Conservation (phyloP, 2,113 vertebrate species). For the Coracopsis vasa region DNA sequence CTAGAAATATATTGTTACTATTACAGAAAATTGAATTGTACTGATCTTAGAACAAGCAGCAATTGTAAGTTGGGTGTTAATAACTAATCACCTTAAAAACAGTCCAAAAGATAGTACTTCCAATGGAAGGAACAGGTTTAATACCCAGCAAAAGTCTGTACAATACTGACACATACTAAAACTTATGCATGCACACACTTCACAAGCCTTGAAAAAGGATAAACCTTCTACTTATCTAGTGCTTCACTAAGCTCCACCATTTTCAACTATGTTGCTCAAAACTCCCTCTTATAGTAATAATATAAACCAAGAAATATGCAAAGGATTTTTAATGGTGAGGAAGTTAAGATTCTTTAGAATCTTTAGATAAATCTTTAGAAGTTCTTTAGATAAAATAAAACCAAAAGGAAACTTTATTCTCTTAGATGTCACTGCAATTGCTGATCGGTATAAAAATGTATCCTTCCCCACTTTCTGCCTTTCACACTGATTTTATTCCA, state of each 20-base stretch:
- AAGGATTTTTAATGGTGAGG: not conserved
- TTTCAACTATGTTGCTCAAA: not conserved
- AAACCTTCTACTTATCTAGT: not conserved
- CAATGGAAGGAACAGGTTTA: not conserved
- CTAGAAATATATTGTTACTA: not conserved
- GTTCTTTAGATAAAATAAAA: not conserved
- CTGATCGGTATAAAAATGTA: not conserved
- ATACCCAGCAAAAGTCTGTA: not conserved
- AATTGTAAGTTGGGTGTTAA: not conserved
- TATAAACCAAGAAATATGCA: not conserved
- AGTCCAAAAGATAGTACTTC: not conserved
- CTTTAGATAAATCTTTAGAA: no score
- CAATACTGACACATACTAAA: not conserved
- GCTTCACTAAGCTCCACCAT: not conserved
- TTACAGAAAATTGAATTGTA: not conserved
- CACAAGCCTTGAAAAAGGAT: not conserved
- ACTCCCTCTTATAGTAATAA: not conserved
- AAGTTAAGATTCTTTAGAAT: not conserved
- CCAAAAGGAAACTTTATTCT: not conserved
- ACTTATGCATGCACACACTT: not conserved
- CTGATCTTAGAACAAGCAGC: not conserved
- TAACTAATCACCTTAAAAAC: not conserved
- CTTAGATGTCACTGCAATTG: not conserved
- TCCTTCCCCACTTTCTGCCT: not conserved
- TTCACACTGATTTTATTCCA: not conserved